Conservation (phyloP, 2,113 vertebrate genomes). For the Meleagris gallopavo region DNA sequence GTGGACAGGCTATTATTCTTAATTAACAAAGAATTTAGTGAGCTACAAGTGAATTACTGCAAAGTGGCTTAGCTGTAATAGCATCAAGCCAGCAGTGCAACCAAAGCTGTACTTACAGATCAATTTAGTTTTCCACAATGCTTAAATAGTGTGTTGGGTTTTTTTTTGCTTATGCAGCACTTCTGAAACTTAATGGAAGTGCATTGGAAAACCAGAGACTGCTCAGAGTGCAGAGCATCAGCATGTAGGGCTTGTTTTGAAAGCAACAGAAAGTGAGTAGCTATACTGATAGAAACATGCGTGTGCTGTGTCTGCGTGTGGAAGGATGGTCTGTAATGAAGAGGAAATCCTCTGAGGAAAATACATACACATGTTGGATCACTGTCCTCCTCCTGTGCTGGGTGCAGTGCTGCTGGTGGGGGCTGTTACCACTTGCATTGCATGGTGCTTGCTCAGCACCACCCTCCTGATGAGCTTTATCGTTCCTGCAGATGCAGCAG, state of each 20-base stretch:
- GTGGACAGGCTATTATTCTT: not conserved
- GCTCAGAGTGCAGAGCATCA: not conserved
- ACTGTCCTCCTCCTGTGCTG: not conserved
- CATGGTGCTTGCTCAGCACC: not conserved
- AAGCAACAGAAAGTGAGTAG: not conserved
- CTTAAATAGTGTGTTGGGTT: not conserved
- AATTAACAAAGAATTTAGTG: constrained; percentile 31
- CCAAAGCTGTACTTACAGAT: not conserved
- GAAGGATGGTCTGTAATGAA: not conserved
- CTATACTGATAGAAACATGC: accelerated
- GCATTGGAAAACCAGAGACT: not conserved
- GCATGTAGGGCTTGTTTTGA: not conserved
- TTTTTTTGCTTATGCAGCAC: not conserved
- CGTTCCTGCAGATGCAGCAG: not conserved
- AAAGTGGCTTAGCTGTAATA: not conserved
- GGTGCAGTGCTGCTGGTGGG: not conserved
- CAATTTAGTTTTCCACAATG: not conserved
- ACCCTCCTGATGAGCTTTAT: not conserved
- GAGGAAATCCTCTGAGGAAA: not conserved
- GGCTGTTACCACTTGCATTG: not conserved
- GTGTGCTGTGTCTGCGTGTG: not conserved
- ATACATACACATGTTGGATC: too few species aligned
- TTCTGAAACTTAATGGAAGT: not conserved
- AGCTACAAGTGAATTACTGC: not conserved
- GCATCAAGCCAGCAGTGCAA: not conserved